Base-by-base conservation (phyloP, 2,888 invertebrate species). In the Drosophila nr. perissopoda region DNA sequence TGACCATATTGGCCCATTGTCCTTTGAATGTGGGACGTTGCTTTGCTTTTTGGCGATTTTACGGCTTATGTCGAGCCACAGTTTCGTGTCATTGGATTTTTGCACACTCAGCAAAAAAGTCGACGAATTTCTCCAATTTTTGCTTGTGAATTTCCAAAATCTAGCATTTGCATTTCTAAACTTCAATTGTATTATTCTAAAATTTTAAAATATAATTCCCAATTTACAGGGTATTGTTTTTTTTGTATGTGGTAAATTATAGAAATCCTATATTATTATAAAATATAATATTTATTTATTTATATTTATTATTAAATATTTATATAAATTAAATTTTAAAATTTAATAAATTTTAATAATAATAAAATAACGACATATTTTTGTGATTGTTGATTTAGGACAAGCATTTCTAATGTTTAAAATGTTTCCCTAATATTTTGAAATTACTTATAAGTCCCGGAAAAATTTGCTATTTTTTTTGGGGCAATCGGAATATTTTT, bases 31-130 rank as follows among this genome's bases (percentile, higher is more conserved):
- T 59, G 51, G 82, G 77, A 74, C 72, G 80, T 85, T 81, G 79
- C 74, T 70, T 81, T 88, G 90, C 83, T 87, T 90, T 90, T 90
- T 82, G 90, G 89, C 87, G 87, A 90, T 90, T 87, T 90, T 83
- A 90, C 87, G 90, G 87, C 89, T 87, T 90, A 90, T 88, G 82
- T 82, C 83, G 81, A 84, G 88, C 88, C 77, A 74, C 60, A 71
- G 69, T 46, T 46, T 69, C 72, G 61, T 57, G 54, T 62, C 58
- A 34, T 27, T 62, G 51, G 16, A 25, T 46, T 46, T 46, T 46
- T 46, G 25, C 25, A 46, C 46, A 46, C 46, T 25, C 46, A 25
- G 46, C 16, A 46, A 46, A 46, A 46, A 25, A 16, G 16, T 46
- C 16, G 46, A 8, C 8, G 4, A 25, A 46, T 25, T 25, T 46